Base-by-base conservation (phyloP, 2,888 invertebrate species). In the Coenonympha arcania region DNA sequence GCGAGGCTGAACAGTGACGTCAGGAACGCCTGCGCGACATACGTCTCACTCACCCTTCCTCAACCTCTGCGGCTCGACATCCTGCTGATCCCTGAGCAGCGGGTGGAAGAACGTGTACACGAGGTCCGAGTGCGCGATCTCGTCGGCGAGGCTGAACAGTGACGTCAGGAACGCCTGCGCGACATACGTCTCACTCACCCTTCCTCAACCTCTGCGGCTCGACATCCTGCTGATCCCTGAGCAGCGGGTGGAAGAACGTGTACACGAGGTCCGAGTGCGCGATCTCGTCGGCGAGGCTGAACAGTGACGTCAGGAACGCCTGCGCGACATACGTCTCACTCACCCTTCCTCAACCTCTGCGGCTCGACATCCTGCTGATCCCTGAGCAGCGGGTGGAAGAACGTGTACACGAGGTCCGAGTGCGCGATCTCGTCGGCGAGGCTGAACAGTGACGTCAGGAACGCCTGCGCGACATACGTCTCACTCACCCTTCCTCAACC, bases 181-280 rank as follows among this genome's bases (percentile, higher is more conserved):
- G 6, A 8, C 24, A 9, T 24, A 2, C 6, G 9, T 24, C 3
- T 8, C n/a, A n/a, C n/a, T 90, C 89, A 87, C 93, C n/a, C n/a
- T n/a, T n/a, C n/a, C n/a, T 94, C 55, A 89, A 89, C 62, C 92
- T 88, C 75, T 92, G 91, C 55, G 95, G 91, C 63, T 93, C 93
- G 8, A 93, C 92, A 67, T 95, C 95, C 73, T 96, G 95, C 79
- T 98, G 96, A 81, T 99, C 99, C 57, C 98, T 87, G 55, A 98
- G 82, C 56, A 99, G 80, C 2, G 98, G 97, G 85, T 99, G 99
- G 87, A 99, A 99, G 88, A 99, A 99, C 0, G 99, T 99, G 76
- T 99, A 99, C 1, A 99, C 97, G 47, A 99, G 88, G 77, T 98
- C 96, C 5, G 93, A 95, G 85, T 99, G 98, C 0, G 96, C 93